These are phyloP conservation scores for Pteropus rufus DNA, from an alignment of 2,797 vertebrate genomes.

Conservation along the genomic window DNA sequence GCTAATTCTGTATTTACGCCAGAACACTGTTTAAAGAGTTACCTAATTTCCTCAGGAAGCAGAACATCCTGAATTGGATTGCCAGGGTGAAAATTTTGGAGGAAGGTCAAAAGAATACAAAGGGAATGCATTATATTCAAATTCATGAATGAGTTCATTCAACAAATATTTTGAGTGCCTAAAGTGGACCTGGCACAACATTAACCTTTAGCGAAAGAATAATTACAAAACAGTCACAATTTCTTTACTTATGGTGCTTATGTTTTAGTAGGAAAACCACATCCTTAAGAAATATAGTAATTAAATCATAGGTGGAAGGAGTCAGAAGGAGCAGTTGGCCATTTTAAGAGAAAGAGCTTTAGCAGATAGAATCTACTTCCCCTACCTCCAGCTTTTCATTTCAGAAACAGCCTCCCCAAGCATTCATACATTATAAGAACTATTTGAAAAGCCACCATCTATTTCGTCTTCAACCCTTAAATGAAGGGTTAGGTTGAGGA, in stretches of 20 bases:
- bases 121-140: neutral
- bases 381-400: neutral
- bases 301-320: neutral
- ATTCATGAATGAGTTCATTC: neutral
- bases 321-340: neutral
- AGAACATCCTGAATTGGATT: neutral
- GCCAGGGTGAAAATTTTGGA: neutral
- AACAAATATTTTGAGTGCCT: neutral
- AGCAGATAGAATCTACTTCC: neutral
- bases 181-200: neutral
- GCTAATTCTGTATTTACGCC: neutral
- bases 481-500: neutral
- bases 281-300: neutral
- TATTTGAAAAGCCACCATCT: neutral
- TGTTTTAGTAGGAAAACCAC: neutral
- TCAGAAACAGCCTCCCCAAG: neutral
- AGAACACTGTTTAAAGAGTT: neutral
- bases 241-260: neutral
- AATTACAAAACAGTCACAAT: neutral
- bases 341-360: neutral
- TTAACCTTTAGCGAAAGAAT: neutral
- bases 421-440: neutral
- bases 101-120: neutral
- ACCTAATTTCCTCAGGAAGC: neutral
- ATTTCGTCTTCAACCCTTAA: neutral